phyloP scores from a whole-genome alignment of 2,113 vertebrate species.

The Stomatorhinus ivindoensis region DNA sequence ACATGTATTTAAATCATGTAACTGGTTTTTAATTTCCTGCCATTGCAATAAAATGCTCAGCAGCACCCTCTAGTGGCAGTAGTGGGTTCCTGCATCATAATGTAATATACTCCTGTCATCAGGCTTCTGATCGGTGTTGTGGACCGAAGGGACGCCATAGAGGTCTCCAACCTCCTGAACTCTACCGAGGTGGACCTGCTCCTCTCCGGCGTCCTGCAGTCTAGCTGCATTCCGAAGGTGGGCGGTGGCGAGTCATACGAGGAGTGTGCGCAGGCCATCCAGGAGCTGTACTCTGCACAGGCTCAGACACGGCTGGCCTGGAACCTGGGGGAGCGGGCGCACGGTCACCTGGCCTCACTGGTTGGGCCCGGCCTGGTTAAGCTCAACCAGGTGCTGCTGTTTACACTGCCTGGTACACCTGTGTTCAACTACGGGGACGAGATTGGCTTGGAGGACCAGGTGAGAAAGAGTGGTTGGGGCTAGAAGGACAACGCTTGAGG shows the following conservation, averaged over 20 bases:
- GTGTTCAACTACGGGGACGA: constrained; percentile 75
- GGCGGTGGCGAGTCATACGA: background rate
- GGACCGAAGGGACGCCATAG: background rate
- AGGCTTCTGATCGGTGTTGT: constrained; percentile 59
- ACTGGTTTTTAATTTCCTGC: background rate
- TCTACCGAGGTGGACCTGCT: constrained; percentile 57
- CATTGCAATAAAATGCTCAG: background rate
- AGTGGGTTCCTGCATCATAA: background rate
- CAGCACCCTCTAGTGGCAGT: constrained; percentile 4
- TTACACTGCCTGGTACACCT: constrained; percentile 72
- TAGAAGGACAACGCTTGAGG: background rate
- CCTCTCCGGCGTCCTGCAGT: constrained; percentile 43
- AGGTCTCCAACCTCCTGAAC: constrained; percentile 42
- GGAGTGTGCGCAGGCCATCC: constrained; percentile 24
- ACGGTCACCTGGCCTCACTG: constrained; percentile 55
- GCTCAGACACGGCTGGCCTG: constrained; percentile 48
- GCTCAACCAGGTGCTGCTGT: constrained; percentile 65
- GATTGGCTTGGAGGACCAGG: constrained; percentile 60
- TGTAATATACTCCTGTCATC: background rate
- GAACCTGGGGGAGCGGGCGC: constrained; percentile 44
- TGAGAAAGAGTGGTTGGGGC: background rate
- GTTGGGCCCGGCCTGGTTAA: constrained; percentile 37
- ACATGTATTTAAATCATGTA: background rate
- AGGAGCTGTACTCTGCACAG: constrained; percentile 37
- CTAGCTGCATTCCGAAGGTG: background rate